Percentiles rank a stretch among this genome's conserved stretches.
Conservation (phyloP, 2,888 invertebrate genomes). For the Rhagonycha fulva region DNA sequence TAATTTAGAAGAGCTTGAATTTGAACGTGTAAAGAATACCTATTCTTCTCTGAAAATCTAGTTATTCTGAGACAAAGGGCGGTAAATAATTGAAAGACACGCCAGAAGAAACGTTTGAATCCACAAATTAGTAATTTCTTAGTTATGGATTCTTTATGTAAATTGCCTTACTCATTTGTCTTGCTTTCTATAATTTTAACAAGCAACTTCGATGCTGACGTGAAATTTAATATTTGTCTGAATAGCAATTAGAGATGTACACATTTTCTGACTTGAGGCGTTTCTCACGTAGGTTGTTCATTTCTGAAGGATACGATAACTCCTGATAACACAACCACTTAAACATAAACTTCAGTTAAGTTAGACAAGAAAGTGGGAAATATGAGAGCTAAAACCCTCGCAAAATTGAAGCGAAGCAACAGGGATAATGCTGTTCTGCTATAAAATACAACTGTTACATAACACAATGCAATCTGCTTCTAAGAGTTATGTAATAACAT, state of each 20-base stretch:
- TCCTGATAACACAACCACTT: constrained; percentile 31
- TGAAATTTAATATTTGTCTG: constrained; percentile 27
- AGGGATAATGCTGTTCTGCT: constrained; percentile 25
- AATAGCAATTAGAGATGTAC: constrained; percentile 24
- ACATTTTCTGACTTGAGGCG: constrained; percentile 20
- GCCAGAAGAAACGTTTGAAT: constrained; percentile 41
- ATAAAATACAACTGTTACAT: constrained; percentile 28
- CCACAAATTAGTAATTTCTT: constrained; percentile 47
- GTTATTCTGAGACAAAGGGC: constrained; percentile 50
- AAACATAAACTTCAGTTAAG: constrained; percentile 33
- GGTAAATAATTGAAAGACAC: constrained; percentile 50
- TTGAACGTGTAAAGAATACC: constrained; percentile 47
- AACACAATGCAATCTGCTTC: constrained; percentile 25
- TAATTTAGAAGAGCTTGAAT: constrained; percentile 48
- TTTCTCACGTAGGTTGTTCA: constrained; percentile 29
- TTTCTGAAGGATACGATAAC: constrained; percentile 27
- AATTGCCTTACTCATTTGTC: constrained; percentile 35
- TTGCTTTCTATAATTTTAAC: constrained; percentile 24
- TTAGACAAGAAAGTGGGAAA: constrained; percentile 32
- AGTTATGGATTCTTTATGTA: constrained; percentile 41
- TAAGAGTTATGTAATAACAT: constrained; percentile 22
- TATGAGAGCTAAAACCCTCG: constrained; percentile 24
- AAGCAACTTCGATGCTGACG: constrained; percentile 15
- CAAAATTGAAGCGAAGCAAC: constrained; percentile 28
- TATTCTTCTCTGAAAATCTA: constrained; percentile 41